Evolutionary conservation across 2,888 invertebrate species (phyloP).

Genomic region (Drosophila helvetica): DNA sequence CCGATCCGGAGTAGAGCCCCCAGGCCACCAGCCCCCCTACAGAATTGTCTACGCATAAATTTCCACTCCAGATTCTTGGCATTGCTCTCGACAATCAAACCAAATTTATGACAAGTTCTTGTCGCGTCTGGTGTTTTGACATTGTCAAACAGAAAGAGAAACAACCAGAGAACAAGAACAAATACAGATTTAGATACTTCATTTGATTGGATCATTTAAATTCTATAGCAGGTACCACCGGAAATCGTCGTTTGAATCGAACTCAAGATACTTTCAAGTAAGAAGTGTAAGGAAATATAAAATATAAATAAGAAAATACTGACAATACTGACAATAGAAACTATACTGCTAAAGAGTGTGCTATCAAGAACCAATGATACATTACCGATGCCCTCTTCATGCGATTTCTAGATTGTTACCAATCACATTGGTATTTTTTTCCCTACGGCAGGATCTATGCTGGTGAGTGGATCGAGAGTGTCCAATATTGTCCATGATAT

Average conservation of each 20-base stretch:
- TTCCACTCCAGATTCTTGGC: conserved; percentile 69
- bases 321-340: too few relatives aligned
- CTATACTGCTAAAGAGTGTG: too few relatives aligned
- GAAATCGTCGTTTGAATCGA: background rate
- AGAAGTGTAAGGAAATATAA: background rate
- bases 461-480: too few relatives aligned
- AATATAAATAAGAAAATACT: background rate
- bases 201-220: conserved; percentile 75
- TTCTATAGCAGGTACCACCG: conserved; percentile 62
- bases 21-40: conserved; percentile 33
- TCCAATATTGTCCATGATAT: too few relatives aligned
- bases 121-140: conserved; percentile 67
- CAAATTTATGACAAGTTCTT: conserved; percentile 69
- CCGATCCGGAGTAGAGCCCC: conserved; percentile 17
- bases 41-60: conserved; percentile 60
- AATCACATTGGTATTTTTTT: too few relatives aligned
- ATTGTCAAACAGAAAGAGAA: conserved; percentile 61
- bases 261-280: background rate
- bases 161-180: conserved; percentile 48
- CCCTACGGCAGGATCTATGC: too few relatives aligned
- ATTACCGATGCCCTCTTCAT: conserved; percentile 78
- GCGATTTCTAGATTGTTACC: conserved; percentile 51
- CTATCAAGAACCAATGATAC: conserved; percentile 81
- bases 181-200: conserved; percentile 50
- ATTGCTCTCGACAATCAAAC: conserved; percentile 68